phyloP scores from a whole-genome alignment of 2,888 invertebrate genomes.

The Nephrocerus scutellatus region DNA sequence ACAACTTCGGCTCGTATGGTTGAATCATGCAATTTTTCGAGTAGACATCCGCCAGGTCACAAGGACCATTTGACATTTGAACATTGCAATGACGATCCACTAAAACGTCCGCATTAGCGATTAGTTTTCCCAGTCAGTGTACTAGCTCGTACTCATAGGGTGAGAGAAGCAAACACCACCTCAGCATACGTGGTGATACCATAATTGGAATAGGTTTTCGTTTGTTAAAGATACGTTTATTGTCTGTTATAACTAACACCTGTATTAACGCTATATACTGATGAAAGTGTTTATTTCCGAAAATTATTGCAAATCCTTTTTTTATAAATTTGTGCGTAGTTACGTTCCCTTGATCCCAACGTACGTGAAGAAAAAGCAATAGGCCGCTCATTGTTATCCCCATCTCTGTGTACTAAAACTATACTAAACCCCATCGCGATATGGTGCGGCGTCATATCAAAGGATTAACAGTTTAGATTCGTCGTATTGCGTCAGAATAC shows the following conservation, averaged over 20 bases:
- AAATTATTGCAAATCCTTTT: conserved; percentile 1
- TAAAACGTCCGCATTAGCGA: too few relatives aligned
- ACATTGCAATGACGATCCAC: too few relatives aligned
- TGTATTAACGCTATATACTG: neutral
- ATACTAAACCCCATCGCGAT: neutral
- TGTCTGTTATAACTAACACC: neutral
- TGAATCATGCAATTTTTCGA: neutral
- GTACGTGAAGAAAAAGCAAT: conserved; percentile 4
- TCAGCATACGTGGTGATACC: conserved; percentile 5
- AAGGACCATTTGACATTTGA: too few relatives aligned
- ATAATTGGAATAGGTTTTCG: conserved; percentile 2
- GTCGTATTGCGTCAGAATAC: neutral
- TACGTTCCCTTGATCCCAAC: neutral
- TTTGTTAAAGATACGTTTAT: neutral
- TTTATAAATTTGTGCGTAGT: conserved; percentile 5
- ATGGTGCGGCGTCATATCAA: conserved; percentile 3
- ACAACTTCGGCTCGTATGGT: conserved; percentile 1
- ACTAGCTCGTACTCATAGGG: neutral
- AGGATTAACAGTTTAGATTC: neutral
- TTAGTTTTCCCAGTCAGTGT: conserved; percentile 1
- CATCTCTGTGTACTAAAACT: neutral
- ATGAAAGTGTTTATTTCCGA: conserved; percentile 3
- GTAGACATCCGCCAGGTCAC: too few relatives aligned
- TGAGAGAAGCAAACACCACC: neutral
- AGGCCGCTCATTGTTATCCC: neutral